A percentile compares a stretch with the other conserved stretches of the same genome.
phyloP scores from a whole-genome alignment of 2,797 vertebrate species.

The Scyliorhinus canicula region DNA sequence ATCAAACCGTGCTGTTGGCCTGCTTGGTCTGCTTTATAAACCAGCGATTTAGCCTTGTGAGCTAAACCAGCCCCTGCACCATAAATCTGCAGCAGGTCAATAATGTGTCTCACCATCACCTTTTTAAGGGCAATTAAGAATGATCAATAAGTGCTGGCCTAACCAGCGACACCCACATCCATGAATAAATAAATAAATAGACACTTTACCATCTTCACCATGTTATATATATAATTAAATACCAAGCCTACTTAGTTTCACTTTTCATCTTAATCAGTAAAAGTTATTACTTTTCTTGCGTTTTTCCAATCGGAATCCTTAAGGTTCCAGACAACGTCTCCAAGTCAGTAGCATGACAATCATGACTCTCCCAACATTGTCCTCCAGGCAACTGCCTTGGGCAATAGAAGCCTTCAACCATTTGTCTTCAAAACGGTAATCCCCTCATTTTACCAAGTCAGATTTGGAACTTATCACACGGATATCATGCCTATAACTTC shows the following conservation, averaged over 20 bases:
- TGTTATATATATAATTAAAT: neutral
- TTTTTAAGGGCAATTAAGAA: too few species aligned
- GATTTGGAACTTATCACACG: neutral
- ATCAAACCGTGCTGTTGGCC: too few species aligned
- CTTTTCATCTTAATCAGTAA: neutral
- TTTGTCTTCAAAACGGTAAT: neutral
- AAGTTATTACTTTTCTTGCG: neutral
- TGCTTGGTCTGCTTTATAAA: too few species aligned
- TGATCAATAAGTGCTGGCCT: too few species aligned
- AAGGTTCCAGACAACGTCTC: neutral
- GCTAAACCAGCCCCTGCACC: too few species aligned
- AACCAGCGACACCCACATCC: too few species aligned
- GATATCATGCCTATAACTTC: neutral
- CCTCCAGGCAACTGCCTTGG: neutral
- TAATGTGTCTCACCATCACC: too few species aligned
- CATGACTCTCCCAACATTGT: neutral
- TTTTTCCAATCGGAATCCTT: neutral
- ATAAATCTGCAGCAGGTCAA: too few species aligned
- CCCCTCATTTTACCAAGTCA: neutral
- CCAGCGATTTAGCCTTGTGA: too few species aligned
- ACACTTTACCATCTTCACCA: neutral
- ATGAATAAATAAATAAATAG: neutral
- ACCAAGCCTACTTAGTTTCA: neutral
- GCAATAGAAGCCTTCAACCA: neutral
- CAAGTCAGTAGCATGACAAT: neutral